Conservation (phyloP, 2,113 vertebrate species). For the Trachemys scripta region DNA sequence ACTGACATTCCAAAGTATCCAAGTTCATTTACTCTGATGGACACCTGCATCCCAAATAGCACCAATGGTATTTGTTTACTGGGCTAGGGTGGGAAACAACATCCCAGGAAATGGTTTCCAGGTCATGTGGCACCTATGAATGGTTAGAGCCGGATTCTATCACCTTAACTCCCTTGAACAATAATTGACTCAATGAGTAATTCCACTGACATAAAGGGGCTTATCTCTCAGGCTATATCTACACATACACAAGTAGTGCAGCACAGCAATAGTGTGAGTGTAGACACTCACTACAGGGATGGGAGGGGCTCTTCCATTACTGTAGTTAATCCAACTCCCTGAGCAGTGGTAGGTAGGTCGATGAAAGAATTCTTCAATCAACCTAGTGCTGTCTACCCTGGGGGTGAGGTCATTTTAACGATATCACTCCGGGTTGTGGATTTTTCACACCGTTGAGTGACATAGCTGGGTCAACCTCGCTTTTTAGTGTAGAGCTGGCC, state of each 20-base stretch:
- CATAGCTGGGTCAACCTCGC: too few species aligned
- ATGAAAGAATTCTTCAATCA: not conserved
- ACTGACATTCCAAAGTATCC: not conserved
- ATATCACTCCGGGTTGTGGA: not conserved
- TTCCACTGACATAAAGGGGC: not conserved
- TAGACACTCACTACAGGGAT: not conserved
- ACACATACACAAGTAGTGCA: not conserved
- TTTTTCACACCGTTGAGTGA: too few species aligned
- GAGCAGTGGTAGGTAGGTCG: not conserved
- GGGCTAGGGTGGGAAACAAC: not conserved
- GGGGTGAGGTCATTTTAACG: not conserved
- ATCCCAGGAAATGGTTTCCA: not conserved
- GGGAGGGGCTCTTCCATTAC: not conserved
- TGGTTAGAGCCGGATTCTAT: fast-evolving
- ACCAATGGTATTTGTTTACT: not conserved
- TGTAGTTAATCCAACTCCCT: not conserved
- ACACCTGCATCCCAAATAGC: not conserved
- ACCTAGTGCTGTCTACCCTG: not conserved
- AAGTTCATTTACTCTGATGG: not conserved
- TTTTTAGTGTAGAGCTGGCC: not conserved
- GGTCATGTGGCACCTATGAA: not conserved
- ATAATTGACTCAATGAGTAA: not conserved
- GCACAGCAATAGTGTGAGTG: not conserved
- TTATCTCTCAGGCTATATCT: not conserved
- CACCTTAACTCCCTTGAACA: not conserved